phyloP scores from a whole-genome alignment of 2,888 invertebrate species.

The Apamea sordens region DNA sequence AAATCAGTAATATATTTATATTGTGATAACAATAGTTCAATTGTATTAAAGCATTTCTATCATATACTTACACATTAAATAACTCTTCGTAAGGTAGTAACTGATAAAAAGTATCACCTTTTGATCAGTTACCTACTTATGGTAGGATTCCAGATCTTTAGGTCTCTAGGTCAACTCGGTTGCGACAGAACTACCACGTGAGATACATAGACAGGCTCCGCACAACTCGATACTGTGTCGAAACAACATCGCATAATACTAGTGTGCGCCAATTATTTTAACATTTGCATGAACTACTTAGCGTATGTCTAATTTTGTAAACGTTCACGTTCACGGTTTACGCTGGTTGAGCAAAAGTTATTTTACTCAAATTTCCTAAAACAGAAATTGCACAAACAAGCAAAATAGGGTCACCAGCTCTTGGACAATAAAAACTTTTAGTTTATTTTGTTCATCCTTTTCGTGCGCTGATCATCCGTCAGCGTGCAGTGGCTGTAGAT shows the following conservation, averaged over 20 bases:
- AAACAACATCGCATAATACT: slow-evolving; percentile 59
- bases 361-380: slow-evolving; percentile 32
- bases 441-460: slow-evolving; percentile 8
- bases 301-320: slow-evolving; percentile 40
- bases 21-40: neutral
- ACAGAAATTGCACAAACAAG: slow-evolving; percentile 33
- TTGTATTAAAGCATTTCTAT: neutral
- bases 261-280: slow-evolving; percentile 53
- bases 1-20: neutral
- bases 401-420: slow-evolving; percentile 16
- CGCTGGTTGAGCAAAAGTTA: slow-evolving; percentile 46
- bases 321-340: slow-evolving; percentile 38
- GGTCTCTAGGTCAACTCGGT: slow-evolving; percentile 69
- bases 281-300: slow-evolving; percentile 56
- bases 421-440: neutral
- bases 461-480: slow-evolving; percentile 17
- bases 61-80: slow-evolving; percentile 30
- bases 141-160: slow-evolving; percentile 68
- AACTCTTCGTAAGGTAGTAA: slow-evolving; percentile 44
- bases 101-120: slow-evolving; percentile 8
- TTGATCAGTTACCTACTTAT: slow-evolving; percentile 56
- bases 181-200: slow-evolving; percentile 66
- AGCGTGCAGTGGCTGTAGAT: slow-evolving; percentile 36
- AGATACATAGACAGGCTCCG: slow-evolving; percentile 68
- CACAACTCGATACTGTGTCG: slow-evolving; percentile 61